These are phyloP conservation scores for Lochmaea crataegi DNA, from an alignment of 2,888 invertebrate genomes.

Conservation along the genomic window DNA sequence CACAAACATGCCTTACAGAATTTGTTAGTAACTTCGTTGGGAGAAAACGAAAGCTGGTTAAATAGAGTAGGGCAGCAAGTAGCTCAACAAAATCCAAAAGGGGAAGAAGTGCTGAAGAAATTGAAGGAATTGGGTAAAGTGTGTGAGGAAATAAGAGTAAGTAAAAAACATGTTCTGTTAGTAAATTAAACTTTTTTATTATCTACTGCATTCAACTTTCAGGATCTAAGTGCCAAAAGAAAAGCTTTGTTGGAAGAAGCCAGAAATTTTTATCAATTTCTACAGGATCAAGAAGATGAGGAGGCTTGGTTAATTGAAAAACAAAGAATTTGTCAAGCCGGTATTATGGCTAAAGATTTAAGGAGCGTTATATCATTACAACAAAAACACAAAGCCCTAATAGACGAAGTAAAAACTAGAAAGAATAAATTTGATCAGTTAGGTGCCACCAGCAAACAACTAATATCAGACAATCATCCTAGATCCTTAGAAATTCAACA, in stretches of 20 bases:
- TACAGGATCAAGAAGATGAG: conserved; percentile 97
- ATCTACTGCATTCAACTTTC: conserved; percentile 39
- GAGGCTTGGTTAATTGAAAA: conserved; percentile 97
- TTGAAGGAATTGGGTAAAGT: conserved; percentile 81
- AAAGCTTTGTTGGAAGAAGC: conserved; percentile 91
- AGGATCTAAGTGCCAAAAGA: conserved; percentile 81
- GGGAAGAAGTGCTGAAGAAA: conserved; percentile 74
- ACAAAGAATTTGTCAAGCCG: conserved; percentile 90
- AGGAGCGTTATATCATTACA: conserved; percentile 88
- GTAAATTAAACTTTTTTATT: conserved; percentile 11
- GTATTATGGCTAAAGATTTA: conserved; percentile 93
- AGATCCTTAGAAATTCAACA: conserved; percentile 84
- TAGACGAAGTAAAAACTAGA: conserved; percentile 88
- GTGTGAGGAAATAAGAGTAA: conserved; percentile 74
- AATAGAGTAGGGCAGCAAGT: conserved; percentile 72
- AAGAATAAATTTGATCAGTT: conserved; percentile 78
- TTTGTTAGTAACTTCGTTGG: conserved; percentile 88
- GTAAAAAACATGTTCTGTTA: conserved; percentile 37
- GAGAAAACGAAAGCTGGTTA: conserved; percentile 83
- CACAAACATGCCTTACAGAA: conserved; percentile 95
- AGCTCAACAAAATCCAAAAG: conserved; percentile 67
- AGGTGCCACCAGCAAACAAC: conserved; percentile 70
- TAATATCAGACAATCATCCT: conserved; percentile 86
- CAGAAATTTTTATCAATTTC: conserved; percentile 92
- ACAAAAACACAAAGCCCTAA: conserved; percentile 91